Conservation (phyloP, 2,113 vertebrate species). For the Serinus canaria region DNA sequence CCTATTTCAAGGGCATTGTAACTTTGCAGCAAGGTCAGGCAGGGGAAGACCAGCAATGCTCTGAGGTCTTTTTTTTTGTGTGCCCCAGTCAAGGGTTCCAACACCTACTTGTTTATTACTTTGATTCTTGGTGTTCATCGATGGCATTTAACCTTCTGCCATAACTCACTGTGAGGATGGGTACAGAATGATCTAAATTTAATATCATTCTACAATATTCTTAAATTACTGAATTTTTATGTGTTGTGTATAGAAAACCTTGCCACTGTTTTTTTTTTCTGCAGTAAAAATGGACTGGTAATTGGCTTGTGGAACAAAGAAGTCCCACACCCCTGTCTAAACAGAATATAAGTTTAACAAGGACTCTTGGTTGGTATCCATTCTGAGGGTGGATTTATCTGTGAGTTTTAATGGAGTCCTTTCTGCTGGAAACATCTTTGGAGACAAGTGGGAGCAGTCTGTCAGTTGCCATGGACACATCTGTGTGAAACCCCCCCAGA, state of each 20-base stretch:
- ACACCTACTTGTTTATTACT: not conserved
- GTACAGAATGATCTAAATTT: not conserved
- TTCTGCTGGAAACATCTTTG: not conserved
- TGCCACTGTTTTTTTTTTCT: not conserved
- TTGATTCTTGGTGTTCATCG: not conserved
- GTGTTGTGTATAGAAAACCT: not conserved
- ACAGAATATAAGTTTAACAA: not conserved
- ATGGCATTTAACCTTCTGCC: not conserved
- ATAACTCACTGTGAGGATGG: not conserved
- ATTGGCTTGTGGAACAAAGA: not conserved
- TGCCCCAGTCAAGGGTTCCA: not conserved
- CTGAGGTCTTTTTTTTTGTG: not conserved
- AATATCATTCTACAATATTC: not conserved
- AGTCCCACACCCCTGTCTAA: not conserved
- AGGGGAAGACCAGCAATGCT: not conserved
- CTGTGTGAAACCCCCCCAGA: not conserved
- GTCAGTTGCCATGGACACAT: constrained; percentile 9
- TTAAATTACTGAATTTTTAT: not conserved
- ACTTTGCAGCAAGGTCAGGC: not conserved
- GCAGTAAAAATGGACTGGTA: not conserved
- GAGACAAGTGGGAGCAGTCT: not conserved
- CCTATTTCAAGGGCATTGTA: not conserved
- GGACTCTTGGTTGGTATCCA: not conserved
- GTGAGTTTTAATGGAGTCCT: not conserved
- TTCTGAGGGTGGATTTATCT: not conserved